Conservation (phyloP, 2,888 invertebrate genomes). For the Drosophila histrio region DNA sequence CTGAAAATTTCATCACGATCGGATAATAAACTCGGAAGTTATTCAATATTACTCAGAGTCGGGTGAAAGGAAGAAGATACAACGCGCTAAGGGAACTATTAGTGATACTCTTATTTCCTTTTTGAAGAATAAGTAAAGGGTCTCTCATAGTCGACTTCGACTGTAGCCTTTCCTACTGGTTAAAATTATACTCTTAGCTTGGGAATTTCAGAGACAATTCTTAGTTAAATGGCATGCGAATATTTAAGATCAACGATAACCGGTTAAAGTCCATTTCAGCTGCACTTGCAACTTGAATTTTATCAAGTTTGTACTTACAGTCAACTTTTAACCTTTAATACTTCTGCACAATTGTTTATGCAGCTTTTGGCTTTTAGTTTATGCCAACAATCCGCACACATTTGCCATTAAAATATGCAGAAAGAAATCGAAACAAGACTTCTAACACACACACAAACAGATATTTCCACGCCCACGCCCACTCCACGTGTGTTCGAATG, state of each 20-base stretch:
- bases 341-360: neutral
- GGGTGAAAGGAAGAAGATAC: too few species aligned
- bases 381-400: conserved; percentile 40
- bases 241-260: neutral
- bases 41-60: too few species aligned
- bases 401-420: conserved; percentile 53
- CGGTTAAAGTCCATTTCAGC: conserved; percentile 12
- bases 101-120: too few species aligned
- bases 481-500: conserved; percentile 43
- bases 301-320: neutral
- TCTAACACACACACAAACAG: conserved; percentile 2
- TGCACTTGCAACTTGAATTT: conserved; percentile 8
- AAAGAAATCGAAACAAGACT: conserved; percentile 36
- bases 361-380: conserved; percentile 9
- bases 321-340: conserved; percentile 28
- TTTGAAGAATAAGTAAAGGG: too few species aligned
- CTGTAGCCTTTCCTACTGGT: too few species aligned
- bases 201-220: neutral
- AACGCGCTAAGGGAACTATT: too few species aligned
- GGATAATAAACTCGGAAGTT: too few species aligned
- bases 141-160: too few species aligned
- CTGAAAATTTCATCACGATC: too few species aligned
- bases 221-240: neutral
- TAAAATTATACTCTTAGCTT: neutral
- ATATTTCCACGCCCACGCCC: conserved; percentile 7